phyloP scores from a whole-genome alignment of 2,113 vertebrate genomes.

The Gallinago jamesoni region DNA sequence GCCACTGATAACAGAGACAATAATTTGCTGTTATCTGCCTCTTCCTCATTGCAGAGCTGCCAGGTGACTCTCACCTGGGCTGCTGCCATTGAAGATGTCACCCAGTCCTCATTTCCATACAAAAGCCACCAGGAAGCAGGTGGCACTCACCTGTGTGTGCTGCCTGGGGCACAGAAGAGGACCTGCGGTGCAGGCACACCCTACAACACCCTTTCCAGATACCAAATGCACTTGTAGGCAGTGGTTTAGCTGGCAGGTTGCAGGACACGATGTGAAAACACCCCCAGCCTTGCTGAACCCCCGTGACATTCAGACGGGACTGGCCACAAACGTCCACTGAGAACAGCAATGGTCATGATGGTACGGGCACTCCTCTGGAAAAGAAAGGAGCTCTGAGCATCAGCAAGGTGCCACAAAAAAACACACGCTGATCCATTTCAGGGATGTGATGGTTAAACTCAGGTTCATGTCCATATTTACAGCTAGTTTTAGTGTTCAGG shows the following conservation, averaged over 20 bases:
- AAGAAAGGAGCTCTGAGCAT: neutral
- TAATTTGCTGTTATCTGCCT: neutral
- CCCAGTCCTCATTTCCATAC: neutral
- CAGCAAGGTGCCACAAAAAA: neutral
- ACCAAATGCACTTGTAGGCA: neutral
- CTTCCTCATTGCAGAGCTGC: neutral
- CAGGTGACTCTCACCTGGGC: neutral
- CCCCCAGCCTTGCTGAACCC: neutral
- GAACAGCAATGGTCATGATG: neutral
- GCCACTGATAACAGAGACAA: neutral
- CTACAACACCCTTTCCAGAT: neutral
- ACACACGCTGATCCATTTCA: neutral
- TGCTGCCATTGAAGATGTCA: neutral
- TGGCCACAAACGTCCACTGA: neutral
- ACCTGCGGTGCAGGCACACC: neutral
- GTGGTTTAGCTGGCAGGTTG: neutral
- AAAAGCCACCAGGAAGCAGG: neutral
- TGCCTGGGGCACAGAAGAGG: neutral
- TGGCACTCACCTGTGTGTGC: neutral
- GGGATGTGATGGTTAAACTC: neutral
- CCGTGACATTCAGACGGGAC: neutral
- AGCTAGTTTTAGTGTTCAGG: neutral
- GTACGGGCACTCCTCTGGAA: no score
- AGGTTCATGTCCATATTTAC: neutral
- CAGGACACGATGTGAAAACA: neutral